phyloP scores from a whole-genome alignment of 2,888 invertebrate species.

The Drosophila prostipennis region DNA sequence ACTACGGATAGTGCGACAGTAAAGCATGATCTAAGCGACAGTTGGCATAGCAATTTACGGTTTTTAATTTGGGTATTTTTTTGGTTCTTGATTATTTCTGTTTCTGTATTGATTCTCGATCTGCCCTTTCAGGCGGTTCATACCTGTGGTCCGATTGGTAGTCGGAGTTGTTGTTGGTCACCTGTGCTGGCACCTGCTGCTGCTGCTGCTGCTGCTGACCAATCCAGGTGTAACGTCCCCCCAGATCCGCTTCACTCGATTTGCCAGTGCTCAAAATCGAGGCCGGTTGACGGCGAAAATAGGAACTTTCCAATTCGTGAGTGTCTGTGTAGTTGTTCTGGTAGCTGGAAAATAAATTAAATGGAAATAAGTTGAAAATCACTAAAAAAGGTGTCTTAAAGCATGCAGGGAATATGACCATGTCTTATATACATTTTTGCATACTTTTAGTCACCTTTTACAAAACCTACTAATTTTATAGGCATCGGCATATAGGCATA shows the following conservation, averaged over 20 bases:
- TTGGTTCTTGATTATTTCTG: constrained; percentile 15
- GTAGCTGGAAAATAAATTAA: constrained; percentile 53
- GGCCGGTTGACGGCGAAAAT: constrained; percentile 91
- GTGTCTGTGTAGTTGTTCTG: constrained; percentile 77
- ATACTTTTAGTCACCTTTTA: too few relatives aligned
- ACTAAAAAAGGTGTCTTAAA: too few relatives aligned
- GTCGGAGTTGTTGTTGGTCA: constrained; percentile 64
- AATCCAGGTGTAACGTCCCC: constrained; percentile 65
- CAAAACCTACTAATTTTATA: too few relatives aligned
- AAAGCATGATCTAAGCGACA: constrained; percentile 74
- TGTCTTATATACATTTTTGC: too few relatives aligned
- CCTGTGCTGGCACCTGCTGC: not conserved
- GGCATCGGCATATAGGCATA: too few relatives aligned
- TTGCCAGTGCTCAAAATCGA: constrained; percentile 88
- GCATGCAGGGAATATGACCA: too few relatives aligned
- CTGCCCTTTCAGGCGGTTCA: constrained; percentile 13
- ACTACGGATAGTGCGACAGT: constrained; percentile 73
- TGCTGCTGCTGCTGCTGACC: constrained; percentile 40
- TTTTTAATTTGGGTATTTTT: constrained; percentile 33
- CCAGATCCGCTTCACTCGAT: constrained; percentile 59
- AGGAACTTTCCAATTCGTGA: constrained; percentile 92
- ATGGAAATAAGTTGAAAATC: not conserved
- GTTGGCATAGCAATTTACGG: constrained; percentile 62
- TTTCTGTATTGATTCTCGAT: constrained; percentile 1
- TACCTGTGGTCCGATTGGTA: constrained; percentile 79